Base-by-base conservation (phyloP, 2,113 vertebrate genomes). In the Agapornis roseicollis region DNA sequence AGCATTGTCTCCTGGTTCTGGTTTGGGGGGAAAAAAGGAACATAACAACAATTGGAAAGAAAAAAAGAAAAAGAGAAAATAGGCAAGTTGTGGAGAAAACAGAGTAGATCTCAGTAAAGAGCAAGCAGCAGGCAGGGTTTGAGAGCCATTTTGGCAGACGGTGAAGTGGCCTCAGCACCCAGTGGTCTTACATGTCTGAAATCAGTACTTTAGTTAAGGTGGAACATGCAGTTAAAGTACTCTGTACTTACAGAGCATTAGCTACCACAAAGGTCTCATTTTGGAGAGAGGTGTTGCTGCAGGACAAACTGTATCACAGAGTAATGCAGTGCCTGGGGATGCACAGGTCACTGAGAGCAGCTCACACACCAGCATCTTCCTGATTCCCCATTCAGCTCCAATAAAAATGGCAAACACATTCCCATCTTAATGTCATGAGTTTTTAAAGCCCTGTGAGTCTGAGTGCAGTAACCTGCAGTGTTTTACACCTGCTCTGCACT, bases 381-480 rank as follows among this genome's bases (percentile, higher is more conserved):
- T 6, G 0, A 17, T 20, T 72, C 14, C 47, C 60, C 56, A 15
- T 58, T 58, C 56, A 19, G 1, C 29, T 77, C 58, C 85, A 33
- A 1, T 23, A 73, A 61, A 61, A 86, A 61, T 11, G 25, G 46
- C 55, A 78, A 70, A 58, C 37, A 20, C 2, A 2, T 78, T 73
- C 69, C 46, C 42, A 24, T 22, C 47, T 79, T 41, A 65, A 33
- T 22, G 3, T 31, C 0, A 0, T 29, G 64, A 8, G 14, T 35
- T 65, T 73, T 23, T 29, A 17, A 76, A 39, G 46, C 23, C 35
- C 58, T 28, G 1, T 29, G 80, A 29, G 35, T 64, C 37, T 10
- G 50, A 41, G 55, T 42, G 66, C 31, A 55, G 13, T 70, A 50
- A 50, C 22, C 10, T 52, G 2, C 37, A 14, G 50, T 31, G 65